Base-by-base conservation (phyloP, 2,113 vertebrate species). In the Mormyrus iriodes region DNA sequence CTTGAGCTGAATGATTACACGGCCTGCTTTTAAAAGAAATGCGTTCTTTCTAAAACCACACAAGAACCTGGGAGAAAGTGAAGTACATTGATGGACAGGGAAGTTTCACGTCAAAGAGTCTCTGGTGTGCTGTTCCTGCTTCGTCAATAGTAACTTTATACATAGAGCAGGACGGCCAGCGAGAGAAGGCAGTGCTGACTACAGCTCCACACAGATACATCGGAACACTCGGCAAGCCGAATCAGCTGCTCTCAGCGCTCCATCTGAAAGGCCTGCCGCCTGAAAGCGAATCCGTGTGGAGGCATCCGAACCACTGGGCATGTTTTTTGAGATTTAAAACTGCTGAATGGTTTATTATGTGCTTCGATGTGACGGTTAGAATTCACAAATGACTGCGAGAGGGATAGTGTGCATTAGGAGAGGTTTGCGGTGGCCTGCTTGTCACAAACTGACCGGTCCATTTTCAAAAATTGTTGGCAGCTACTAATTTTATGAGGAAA, bases 131-230 rank as follows among this genome's bases (percentile, higher is more conserved):
- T 21, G 12, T 21, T 88, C 65, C 69, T 88, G 65, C 88, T 53
- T 88, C 21, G 88, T 88, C 88, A 51, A 88, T 49, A 88, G 88
- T 88, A 88, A 88, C 49, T 44, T 55, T 79, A 88, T 88, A 88
- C 49, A 35, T 10, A 83, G 8, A 42, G 69, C 48, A 76, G 88
- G 27, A 42, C 8, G 1, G 69, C 21, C 13, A 27, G 88, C 24
- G 73, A 55, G 39, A 48, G 44, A 4, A 6, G 10, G 49, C 88
- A 55, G 49, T 58, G 73, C 35, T 88, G 88, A 88, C 49, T 27
- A 3, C 42, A 73, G 42, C 58, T 48, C 53, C 48, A 5, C 19
- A 17, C 85, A 35, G 85, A 53, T 27, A 85, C 46, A 6, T 27
- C 49, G 15, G 48, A 13, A 19, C 3, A 53, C n/a, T 17, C 85